Conservation (phyloP, 2,113 vertebrate genomes). For the Tragulus kanchil region DNA sequence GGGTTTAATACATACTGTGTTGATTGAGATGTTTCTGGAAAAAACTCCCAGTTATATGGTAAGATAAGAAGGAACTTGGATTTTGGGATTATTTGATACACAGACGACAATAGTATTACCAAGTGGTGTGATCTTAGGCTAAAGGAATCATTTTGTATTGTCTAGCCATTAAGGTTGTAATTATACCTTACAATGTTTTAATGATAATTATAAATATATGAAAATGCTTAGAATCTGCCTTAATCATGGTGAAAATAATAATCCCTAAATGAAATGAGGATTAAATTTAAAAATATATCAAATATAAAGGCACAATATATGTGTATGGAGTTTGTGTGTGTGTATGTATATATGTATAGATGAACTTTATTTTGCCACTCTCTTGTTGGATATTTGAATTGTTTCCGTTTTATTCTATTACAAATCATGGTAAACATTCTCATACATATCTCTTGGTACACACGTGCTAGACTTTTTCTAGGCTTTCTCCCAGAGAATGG, state of each 20-base stretch:
- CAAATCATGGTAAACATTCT: background rate
- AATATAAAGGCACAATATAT: background rate
- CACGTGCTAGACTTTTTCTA: background rate
- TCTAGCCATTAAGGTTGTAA: background rate
- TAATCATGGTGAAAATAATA: conserved; percentile 20
- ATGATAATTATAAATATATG: background rate
- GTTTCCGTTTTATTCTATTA: background rate
- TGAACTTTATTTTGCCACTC: background rate
- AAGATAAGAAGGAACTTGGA: background rate
- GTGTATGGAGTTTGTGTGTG: background rate
- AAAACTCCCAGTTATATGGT: background rate
- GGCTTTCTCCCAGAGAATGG: background rate
- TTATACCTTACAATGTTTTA: background rate
- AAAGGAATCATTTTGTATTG: background rate
- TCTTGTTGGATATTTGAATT: background rate
- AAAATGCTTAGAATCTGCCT: background rate
- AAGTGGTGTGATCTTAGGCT: background rate
- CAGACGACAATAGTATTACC: background rate
- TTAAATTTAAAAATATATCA: background rate
- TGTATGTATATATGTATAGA: background rate
- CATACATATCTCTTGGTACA: background rate
- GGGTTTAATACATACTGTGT: background rate
- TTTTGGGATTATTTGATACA: background rate
- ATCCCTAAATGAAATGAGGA: background rate
- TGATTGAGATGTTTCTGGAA: background rate